phyloP scores from a whole-genome alignment of 2,888 invertebrate species.

The Agonopterix subpropinquella region DNA sequence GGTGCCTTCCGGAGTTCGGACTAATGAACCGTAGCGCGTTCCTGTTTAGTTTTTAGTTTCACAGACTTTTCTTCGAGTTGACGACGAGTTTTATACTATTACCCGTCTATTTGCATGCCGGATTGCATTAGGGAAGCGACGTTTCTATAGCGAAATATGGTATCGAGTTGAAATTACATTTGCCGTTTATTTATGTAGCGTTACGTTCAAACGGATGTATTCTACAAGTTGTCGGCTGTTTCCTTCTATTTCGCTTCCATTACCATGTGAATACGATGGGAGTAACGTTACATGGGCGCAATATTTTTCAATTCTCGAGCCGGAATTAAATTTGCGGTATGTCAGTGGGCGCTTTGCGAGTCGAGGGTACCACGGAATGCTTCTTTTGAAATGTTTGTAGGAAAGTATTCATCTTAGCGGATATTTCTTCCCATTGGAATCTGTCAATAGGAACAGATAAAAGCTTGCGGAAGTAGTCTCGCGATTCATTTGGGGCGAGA shows the following conservation, averaged over 20 bases:
- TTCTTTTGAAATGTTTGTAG: constrained; percentile 18
- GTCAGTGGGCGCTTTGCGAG: constrained; percentile 35
- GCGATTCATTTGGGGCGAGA: too few relatives aligned
- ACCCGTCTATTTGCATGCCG: constrained; percentile 38
- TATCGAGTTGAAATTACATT: constrained; percentile 33
- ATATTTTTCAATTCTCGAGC: constrained; percentile 51
- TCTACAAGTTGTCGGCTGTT: constrained; percentile 22
- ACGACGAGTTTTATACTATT: constrained; percentile 25
- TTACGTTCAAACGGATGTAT: constrained; percentile 21
- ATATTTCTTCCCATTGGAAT: constrained; percentile 2
- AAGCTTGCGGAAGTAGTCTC: not conserved
- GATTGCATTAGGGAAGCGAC: constrained; percentile 31
- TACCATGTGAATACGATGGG: constrained; percentile 44
- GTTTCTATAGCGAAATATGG: constrained; percentile 23
- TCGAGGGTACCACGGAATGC: constrained; percentile 5
- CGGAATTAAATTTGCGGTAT: constrained; percentile 51
- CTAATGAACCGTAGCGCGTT: constrained; percentile 50
- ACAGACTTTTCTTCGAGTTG: constrained; percentile 34
- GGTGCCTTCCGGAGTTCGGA: constrained; percentile 22
- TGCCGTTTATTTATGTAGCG: constrained; percentile 26
- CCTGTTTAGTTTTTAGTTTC: constrained; percentile 41
- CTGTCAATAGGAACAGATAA: not conserved
- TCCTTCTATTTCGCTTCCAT: constrained; percentile 43
- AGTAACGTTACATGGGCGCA: constrained; percentile 45
- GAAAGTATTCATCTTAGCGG: not conserved